Conservation (phyloP, 2,888 invertebrate genomes). For the Balanococcus diminutus region DNA sequence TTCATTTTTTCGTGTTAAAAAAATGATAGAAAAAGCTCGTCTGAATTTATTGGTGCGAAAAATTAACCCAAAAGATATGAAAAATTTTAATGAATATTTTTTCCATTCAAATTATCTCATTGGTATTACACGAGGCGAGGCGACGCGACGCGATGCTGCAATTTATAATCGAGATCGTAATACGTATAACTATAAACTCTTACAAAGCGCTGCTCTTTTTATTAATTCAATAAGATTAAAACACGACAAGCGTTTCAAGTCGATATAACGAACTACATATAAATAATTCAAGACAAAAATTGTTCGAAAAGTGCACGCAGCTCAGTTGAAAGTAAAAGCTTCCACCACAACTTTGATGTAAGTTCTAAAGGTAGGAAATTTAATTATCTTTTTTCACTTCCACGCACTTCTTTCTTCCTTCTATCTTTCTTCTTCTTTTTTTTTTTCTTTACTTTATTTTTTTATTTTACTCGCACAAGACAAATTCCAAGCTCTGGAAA, state of each 20-base stretch:
- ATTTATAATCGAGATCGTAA: not conserved
- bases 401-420: slow-evolving; percentile 7
- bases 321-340: slow-evolving; percentile 22
- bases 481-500: slow-evolving; percentile 22
- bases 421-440: not conserved
- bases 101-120: not conserved
- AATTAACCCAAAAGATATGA: not conserved
- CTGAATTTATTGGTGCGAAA: not conserved
- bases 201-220: slow-evolving; percentile 21
- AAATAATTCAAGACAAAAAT: slow-evolving; percentile 31
- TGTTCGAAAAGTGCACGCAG: slow-evolving; percentile 27
- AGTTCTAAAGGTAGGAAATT: slow-evolving; percentile 31
- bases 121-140: not conserved
- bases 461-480: not conserved
- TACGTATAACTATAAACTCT: not conserved
- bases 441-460: not conserved
- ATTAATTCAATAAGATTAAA: slow-evolving; percentile 42
- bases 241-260: slow-evolving; percentile 41
- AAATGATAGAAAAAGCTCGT: not conserved
- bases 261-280: slow-evolving; percentile 30
- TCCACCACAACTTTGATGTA: slow-evolving; percentile 19
- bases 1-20: not conserved
- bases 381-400: slow-evolving; percentile 31
- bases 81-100: not conserved
- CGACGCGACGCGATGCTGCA: not conserved